Evolutionary conservation across 2,113 vertebrate species (phyloP).

Genomic region (Casuarius casuarius): DNA sequence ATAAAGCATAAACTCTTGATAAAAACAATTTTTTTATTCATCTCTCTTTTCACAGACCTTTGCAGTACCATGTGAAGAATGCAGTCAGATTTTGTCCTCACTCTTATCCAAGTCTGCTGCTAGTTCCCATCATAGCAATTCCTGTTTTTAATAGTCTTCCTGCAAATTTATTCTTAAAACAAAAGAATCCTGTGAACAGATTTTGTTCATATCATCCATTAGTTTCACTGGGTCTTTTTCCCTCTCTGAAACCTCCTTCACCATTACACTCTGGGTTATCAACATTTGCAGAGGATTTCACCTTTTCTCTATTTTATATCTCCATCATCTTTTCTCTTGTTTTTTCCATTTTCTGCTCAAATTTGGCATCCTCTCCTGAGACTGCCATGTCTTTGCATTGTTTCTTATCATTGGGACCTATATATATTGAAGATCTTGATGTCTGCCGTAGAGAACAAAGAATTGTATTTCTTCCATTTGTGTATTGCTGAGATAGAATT

Average conservation of each 20-base stretch:
- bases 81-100: neutral
- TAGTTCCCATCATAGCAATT: neutral
- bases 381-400: neutral
- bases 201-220: neutral
- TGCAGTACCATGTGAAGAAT: neutral
- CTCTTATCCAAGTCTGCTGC: neutral
- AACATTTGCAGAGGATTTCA: neutral
- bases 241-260: neutral
- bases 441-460: neutral
- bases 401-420: neutral
- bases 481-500: constrained; percentile 33
- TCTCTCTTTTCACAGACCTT: neutral
- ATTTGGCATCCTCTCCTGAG: neutral
- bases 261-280: neutral
- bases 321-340: neutral
- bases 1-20: neutral
- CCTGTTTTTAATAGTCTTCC: neutral
- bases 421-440: neutral
- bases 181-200: neutral
- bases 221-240: neutral
- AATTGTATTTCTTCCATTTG: neutral
- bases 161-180: neutral
- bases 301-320: neutral
- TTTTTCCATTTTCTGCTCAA: neutral
- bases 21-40: neutral